A percentile compares a stretch with the other conserved stretches of the same genome.
These are phyloP conservation scores for Zaprionus camerounensis DNA, from an alignment of 1,140 invertebrate genomes.

Conservation along the genomic window DNA sequence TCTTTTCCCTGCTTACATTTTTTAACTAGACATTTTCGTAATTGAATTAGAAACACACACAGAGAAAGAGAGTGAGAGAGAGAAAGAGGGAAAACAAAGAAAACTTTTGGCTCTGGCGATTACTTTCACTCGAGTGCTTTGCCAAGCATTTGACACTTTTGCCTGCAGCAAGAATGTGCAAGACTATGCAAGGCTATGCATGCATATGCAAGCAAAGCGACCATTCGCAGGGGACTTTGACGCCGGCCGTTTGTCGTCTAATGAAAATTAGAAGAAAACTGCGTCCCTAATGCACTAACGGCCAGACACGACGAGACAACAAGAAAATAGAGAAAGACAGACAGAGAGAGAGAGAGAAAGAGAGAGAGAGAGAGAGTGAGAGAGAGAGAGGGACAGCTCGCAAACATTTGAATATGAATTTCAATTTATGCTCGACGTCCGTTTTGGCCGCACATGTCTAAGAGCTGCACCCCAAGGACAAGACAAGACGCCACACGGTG, in stretches of 20 bases:
- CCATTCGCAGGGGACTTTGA: constrained; percentile 49
- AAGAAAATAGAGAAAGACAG: background rate
- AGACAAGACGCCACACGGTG: constrained; percentile 31
- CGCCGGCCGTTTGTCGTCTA: constrained; percentile 47
- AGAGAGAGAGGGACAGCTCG: background rate
- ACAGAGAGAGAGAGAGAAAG: background rate
- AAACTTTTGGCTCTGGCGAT: constrained; percentile 48
- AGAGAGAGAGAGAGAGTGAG: background rate
- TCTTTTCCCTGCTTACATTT: background rate
- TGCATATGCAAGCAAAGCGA: constrained; percentile 13
- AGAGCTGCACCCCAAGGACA: constrained; percentile 71
- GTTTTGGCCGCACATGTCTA: constrained; percentile 65
- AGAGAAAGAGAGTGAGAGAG: constrained; percentile 4
- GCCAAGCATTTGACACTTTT: constrained; percentile 62
- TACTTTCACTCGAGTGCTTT: constrained; percentile 78
- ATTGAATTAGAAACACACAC: constrained; percentile 73
- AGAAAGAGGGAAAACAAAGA: constrained; percentile 37
- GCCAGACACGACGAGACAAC: background rate
- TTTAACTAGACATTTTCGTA: constrained; percentile 37
- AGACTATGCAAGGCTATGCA: constrained; percentile 4
- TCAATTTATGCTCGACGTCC: constrained; percentile 59
- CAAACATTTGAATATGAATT: constrained; percentile 72
- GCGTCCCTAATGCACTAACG: constrained; percentile 56
- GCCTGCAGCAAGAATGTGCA: constrained; percentile 23
- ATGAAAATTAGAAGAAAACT: constrained; percentile 70